These are phyloP conservation scores for Meghimatium bilineatum DNA, from an alignment of 2,888 invertebrate species.

Conservation along the genomic window DNA sequence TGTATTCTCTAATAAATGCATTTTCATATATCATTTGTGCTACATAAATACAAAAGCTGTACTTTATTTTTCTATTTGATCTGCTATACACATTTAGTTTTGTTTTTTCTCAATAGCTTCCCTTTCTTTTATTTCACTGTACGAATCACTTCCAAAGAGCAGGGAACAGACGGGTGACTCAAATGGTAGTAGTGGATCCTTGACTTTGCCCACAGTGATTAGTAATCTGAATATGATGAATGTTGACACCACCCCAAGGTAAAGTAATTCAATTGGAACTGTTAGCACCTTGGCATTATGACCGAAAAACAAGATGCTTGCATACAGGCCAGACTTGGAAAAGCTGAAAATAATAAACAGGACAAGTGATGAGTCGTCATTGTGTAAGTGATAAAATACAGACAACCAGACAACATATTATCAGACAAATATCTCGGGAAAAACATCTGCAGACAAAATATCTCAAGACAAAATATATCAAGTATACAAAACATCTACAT, in stretches of 20 bases:
- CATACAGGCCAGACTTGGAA: conserved; percentile 43
- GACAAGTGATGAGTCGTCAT: not conserved
- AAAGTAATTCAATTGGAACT: conserved; percentile 27
- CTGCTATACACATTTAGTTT: not conserved
- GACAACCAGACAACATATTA: too few relatives aligned
- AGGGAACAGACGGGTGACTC: conserved; percentile 12
- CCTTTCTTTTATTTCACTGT: not conserved
- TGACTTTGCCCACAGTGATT: not conserved
- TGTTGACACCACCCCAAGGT: conserved; percentile 16
- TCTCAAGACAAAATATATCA: too few relatives aligned
- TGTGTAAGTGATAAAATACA: too few relatives aligned
- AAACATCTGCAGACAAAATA: too few relatives aligned
- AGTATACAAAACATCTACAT: too few relatives aligned
- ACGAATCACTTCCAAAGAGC: conserved; percentile 19
- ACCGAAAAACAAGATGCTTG: conserved; percentile 36
- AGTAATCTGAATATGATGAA: conserved; percentile 20
- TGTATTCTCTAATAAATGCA: too few relatives aligned
- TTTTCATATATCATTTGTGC: too few relatives aligned
- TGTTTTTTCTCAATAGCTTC: not conserved
- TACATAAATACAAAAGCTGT: too few relatives aligned
- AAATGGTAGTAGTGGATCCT: conserved; percentile 24
- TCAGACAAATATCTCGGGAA: too few relatives aligned
- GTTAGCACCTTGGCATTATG: conserved; percentile 2
- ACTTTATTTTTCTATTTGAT: not conserved
- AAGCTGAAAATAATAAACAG: conserved; percentile 28